These are phyloP conservation scores for Pipistrellus kuhlii DNA, from an alignment of 2,797 vertebrate genomes.

Conservation along the genomic window DNA sequence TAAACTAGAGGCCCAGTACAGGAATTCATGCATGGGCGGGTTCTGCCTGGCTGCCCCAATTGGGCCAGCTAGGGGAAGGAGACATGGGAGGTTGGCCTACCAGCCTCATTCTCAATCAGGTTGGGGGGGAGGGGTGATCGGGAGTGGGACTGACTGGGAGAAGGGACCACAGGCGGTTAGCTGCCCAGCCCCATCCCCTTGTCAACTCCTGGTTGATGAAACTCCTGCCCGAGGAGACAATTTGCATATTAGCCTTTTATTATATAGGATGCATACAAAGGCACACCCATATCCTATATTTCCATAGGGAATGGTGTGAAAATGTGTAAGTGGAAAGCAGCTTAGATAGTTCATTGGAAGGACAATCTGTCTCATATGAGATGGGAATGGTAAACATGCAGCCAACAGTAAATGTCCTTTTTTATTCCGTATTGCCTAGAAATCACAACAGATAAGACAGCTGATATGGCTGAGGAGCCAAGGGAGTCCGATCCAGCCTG, in stretches of 20 bases:
- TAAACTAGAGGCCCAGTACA: neutral
- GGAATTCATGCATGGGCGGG: too few relatives aligned
- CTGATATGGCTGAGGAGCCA: slow-evolving; percentile 78
- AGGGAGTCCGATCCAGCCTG: slow-evolving; percentile 72
- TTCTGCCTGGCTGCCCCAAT: too few relatives aligned
- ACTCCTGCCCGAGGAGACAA: too few relatives aligned
- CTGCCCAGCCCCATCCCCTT: too few relatives aligned
- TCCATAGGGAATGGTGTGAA: neutral
- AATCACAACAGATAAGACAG: slow-evolving; percentile 78
- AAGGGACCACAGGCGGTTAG: rapidly evolving
- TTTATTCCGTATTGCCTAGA: slow-evolving; percentile 59
- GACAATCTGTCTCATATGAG: neutral
- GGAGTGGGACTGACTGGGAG: too few relatives aligned
- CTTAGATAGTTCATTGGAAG: slow-evolving; percentile 19
- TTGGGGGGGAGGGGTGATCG: too few relatives aligned
- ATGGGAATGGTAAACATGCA: neutral
- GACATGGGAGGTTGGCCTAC: too few relatives aligned
- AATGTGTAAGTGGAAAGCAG: neutral
- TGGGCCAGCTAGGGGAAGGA: too few relatives aligned
- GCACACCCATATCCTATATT: neutral
- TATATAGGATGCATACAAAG: neutral
- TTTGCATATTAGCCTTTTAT: too few relatives aligned
- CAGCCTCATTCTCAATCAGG: too few relatives aligned
- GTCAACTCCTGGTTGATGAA: too few relatives aligned
- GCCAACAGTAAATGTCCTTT: neutral